phyloP scores from a whole-genome alignment of 2,888 invertebrate genomes.

The Melinaea marsaeus region DNA sequence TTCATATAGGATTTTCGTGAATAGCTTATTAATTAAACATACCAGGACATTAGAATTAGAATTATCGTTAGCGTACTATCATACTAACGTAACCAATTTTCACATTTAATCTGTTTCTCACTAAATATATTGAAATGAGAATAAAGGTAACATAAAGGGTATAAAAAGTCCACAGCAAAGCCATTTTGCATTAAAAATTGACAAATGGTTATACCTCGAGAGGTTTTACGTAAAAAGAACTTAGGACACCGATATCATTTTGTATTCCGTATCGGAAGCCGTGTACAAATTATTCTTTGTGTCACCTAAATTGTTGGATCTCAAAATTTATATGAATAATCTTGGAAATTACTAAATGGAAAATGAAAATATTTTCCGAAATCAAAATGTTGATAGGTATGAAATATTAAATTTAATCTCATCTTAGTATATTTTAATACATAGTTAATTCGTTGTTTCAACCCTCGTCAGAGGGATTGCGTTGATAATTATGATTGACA shows the following conservation, averaged over 20 bases:
- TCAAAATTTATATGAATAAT: neutral
- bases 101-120: too few species aligned
- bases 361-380: slow-evolving; percentile 1
- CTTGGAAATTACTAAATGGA: neutral
- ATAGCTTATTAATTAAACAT: too few species aligned
- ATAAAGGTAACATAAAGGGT: neutral
- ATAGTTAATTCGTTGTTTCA: slow-evolving; percentile 36
- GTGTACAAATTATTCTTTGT: slow-evolving; percentile 11
- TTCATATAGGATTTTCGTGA: too few species aligned
- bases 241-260: slow-evolving; percentile 11
- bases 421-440: slow-evolving; percentile 14
- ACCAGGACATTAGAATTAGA: too few species aligned
- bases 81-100: too few species aligned
- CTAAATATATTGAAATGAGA: too few species aligned
- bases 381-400: too few species aligned
- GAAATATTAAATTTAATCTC: neutral
- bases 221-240: slow-evolving; percentile 32
- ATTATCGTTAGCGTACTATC: too few species aligned
- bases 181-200: slow-evolving; percentile 59
- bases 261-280: slow-evolving; percentile 9
- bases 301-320: slow-evolving; percentile 1
- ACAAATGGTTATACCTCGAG: slow-evolving; percentile 45
- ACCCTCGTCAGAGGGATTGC: slow-evolving; percentile 56
- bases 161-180: slow-evolving; percentile 46
- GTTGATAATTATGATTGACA: slow-evolving; percentile 42